Conservation (phyloP, 2,113 vertebrate species). For the Xyrauchen texanus region DNA sequence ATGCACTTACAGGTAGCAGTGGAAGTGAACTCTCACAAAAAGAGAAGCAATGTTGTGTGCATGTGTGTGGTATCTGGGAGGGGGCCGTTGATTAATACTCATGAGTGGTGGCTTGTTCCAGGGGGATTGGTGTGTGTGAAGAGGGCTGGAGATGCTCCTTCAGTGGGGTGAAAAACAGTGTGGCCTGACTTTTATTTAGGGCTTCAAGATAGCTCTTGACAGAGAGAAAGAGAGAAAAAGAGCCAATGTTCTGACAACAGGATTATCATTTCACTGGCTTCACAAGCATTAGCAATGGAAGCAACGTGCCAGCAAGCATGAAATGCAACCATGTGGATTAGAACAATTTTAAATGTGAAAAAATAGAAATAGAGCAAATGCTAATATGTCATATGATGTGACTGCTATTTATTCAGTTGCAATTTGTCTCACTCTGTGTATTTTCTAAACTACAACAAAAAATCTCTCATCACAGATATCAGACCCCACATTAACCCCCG, state of each 20-base stretch:
- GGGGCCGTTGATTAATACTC: constrained; percentile 23
- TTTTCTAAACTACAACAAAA: too few relatives aligned
- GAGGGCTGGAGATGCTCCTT: constrained; percentile 20
- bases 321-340: constrained; percentile 3
- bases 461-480: too few relatives aligned
- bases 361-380: too few relatives aligned
- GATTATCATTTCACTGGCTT: not conserved
- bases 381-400: too few relatives aligned
- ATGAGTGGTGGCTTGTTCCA: constrained; percentile 18
- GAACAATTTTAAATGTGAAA: too few relatives aligned
- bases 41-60: not conserved
- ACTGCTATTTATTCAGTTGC: too few relatives aligned
- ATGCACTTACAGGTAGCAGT: not conserved
- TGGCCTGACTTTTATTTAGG: constrained; percentile 11
- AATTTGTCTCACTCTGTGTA: too few relatives aligned
- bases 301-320: constrained; percentile 28
- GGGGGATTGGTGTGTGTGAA: constrained; percentile 4
- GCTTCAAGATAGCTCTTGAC: constrained; percentile 18
- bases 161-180: constrained; percentile 19
- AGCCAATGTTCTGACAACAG: not conserved
- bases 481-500: too few relatives aligned
- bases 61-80: not conserved
- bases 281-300: constrained; percentile 17
- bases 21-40: constrained; percentile 20
- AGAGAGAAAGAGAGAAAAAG: not conserved